Percentiles rank a stretch among this genome's conserved stretches.
These are phyloP conservation scores for Pentalonia nigronervosa DNA, from an alignment of 1,140 invertebrate genomes.

Conservation along the genomic window DNA sequence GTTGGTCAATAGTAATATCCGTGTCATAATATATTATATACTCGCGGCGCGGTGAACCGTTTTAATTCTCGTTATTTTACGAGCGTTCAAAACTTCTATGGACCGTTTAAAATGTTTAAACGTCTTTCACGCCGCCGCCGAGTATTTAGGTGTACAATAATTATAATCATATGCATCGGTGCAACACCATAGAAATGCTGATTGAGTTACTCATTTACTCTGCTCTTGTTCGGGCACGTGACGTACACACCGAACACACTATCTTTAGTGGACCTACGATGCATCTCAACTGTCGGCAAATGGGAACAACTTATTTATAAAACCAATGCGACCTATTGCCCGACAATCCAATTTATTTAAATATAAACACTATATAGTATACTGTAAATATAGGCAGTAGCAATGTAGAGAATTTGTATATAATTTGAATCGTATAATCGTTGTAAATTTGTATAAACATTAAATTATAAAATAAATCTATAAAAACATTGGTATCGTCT, in stretches of 20 bases:
- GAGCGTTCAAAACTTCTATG: neutral
- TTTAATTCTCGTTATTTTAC: neutral
- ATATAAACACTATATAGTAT: too few relatives aligned
- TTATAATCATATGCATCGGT: neutral
- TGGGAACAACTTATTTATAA: neutral
- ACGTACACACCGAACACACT: too few relatives aligned
- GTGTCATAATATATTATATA: neutral
- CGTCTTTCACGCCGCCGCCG: neutral
- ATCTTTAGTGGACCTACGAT: neutral
- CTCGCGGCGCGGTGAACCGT: neutral
- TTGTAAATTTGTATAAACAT: neutral
- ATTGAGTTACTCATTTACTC: constrained; percentile 32
- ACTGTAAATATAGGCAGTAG: too few relatives aligned
- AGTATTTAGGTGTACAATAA: neutral
- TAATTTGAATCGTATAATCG: neutral
- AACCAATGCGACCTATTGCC: neutral
- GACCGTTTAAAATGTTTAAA: neutral
- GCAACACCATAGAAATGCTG: constrained; percentile 4
- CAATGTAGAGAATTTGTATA: neutral
- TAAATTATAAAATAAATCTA: neutral
- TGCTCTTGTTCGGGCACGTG: neutral
- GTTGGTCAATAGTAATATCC: neutral
- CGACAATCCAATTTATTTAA: neutral
- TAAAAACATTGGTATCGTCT: neutral
- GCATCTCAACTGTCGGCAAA: neutral